These are phyloP conservation scores for Pteropus alecto DNA, from an alignment of 2,113 vertebrate genomes.

Conservation along the genomic window DNA sequence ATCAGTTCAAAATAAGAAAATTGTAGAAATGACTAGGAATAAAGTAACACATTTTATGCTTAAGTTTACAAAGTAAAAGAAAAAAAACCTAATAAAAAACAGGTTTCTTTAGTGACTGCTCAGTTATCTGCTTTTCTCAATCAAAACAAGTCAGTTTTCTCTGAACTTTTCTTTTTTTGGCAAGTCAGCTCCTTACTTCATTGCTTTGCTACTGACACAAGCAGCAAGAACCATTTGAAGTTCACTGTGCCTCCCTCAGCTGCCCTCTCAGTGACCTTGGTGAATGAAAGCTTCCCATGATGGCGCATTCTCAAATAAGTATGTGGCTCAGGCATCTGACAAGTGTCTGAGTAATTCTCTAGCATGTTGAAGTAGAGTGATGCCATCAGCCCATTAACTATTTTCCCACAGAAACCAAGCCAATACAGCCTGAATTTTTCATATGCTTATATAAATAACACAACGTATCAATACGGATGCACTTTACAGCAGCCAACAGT, in stretches of 20 bases:
- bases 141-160: slow-evolving; percentile 59
- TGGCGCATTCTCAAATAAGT: slow-evolving; percentile 35
- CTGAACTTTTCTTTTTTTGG: slow-evolving; percentile 54
- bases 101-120: not conserved
- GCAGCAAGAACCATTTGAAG: not conserved
- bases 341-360: not conserved
- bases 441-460: not conserved
- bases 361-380: not conserved
- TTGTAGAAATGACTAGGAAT: not conserved
- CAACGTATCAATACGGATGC: accelerated
- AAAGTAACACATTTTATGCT: not conserved
- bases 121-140: slow-evolving; percentile 33
- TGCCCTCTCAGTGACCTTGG: not conserved
- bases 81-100: not conserved
- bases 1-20: not conserved
- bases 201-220: slow-evolving; percentile 26
- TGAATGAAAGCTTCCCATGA: not conserved
- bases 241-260: not conserved
- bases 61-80: slow-evolving; percentile 19
- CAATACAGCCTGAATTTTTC: not conserved
- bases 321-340: not conserved
- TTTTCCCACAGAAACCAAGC: slow-evolving; percentile 50
- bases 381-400: not conserved
- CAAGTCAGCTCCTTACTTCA: not conserved
- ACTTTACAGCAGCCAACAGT: not conserved